Base-by-base conservation (phyloP, 2,113 vertebrate species). In the Australoheros scitulus region DNA sequence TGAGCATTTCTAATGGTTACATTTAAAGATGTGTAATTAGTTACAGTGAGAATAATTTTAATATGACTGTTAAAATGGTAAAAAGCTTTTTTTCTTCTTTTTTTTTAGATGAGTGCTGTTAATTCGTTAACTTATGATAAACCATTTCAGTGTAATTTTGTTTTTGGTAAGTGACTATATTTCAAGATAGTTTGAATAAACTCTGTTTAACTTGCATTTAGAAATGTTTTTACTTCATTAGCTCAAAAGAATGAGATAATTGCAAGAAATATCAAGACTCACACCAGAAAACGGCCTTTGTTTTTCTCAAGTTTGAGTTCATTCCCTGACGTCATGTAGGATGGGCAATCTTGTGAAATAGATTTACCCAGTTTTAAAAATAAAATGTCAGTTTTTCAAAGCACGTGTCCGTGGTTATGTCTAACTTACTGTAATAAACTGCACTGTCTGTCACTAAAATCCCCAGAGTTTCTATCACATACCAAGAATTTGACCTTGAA, bases 401-500 rank as follows among this genome's bases (percentile, higher is more conserved):
- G 47, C 47, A 50, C 6, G 14, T 18, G 47, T 15, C 68, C 68
- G 55, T 52, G 26, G 5, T 72, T 26, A 50, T 72, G 26, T 32
- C 7, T 52, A 29, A 72, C 65, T 20, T 70, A 52, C 65, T 52
- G 65, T 20, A 32, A 70, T 8, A 50, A 61, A 41, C 13, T 29
- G 2, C 13, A 43, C 18, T 0, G 1, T 70, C 26, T 41, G 13
- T 6, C 8, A 34, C 17, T 72, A 50, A 60, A 80, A 72, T 60
- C 61, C 55, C n/a, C 6, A 29, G 15, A 58, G 24, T 57, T 59
- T 77, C 34, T 38, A 10, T 75, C 36, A 76, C 55, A 72, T 52
- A 32, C 24, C 22, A 43, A 87, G 32, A 47, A 63, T 14, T 1
- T 88, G 86, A 83, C 59, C 59, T 58, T 22, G 47, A 79, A 55